phyloP scores from a whole-genome alignment of 2,888 invertebrate species.

The Cryptocheilus praepositus region DNA sequence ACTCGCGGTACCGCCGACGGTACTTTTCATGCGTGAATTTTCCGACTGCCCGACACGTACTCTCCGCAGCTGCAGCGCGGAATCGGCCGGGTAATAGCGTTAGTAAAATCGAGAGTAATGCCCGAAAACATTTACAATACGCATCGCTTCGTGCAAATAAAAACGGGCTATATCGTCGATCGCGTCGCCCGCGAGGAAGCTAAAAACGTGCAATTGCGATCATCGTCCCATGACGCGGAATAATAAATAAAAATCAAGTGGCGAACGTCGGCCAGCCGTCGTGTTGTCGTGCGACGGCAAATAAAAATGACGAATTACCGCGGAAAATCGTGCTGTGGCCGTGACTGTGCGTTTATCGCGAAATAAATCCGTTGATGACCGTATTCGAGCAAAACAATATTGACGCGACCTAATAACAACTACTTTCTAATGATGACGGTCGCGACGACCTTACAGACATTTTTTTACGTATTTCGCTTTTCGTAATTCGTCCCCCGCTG shows the following conservation, averaged over 20 bases:
- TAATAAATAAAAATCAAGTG: conserved; percentile 20
- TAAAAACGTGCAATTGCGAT: conserved; percentile 27
- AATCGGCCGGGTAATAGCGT: conserved; percentile 56
- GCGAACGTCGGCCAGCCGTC: not conserved
- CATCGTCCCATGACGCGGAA: conserved; percentile 12
- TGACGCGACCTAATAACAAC: not conserved
- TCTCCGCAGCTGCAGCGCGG: conserved; percentile 47
- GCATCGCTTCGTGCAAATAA: conserved; percentile 56
- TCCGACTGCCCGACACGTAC: conserved; percentile 57
- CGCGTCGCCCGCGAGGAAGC: conserved; percentile 21
- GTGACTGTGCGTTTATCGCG: conserved; percentile 39
- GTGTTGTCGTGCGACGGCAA: not conserved
- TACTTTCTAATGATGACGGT: no score
- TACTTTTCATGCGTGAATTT: conserved; percentile 74
- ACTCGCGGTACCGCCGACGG: conserved; percentile 66
- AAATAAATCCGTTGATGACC: no score
- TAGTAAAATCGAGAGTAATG: conserved; percentile 61
- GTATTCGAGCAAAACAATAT: no score
- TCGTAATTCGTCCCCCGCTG: no score
- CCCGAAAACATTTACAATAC: conserved; percentile 60
- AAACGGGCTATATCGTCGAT: conserved; percentile 39
- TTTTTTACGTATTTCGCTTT: no score
- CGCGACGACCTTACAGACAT: no score
- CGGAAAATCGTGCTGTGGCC: not conserved
- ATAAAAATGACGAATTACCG: not conserved